phyloP scores from a whole-genome alignment of 2,888 invertebrate species.

The Timema podura region DNA sequence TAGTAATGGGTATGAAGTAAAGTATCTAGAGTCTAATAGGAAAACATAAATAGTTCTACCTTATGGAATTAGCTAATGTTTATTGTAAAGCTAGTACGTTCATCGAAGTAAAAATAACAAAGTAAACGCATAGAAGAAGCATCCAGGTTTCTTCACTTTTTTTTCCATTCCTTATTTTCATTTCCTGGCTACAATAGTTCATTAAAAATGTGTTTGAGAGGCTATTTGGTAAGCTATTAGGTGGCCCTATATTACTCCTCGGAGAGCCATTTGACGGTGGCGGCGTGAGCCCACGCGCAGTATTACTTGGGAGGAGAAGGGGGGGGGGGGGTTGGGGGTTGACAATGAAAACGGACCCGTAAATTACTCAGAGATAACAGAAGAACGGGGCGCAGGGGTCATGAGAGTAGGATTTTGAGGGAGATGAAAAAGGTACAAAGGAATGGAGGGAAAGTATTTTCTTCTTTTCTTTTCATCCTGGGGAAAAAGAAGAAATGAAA shows the following conservation, averaged over 20 bases:
- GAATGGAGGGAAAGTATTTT: too few relatives aligned
- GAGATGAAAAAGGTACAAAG: neutral
- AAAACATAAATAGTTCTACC: too few relatives aligned
- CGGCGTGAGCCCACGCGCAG: constrained; percentile 16
- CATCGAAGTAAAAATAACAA: too few relatives aligned
- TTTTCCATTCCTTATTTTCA: constrained; percentile 51
- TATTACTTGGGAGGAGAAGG: neutral
- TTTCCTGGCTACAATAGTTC: constrained; percentile 57
- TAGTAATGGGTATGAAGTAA: too few relatives aligned
- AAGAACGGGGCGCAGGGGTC: neutral
- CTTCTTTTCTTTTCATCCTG: too few relatives aligned
- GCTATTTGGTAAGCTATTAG: constrained; percentile 67
- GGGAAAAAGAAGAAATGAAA: too few relatives aligned
- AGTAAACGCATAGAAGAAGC: too few relatives aligned
- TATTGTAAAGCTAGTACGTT: too few relatives aligned
- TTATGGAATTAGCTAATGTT: too few relatives aligned
- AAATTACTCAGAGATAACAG: constrained; percentile 29
- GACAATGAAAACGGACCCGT: constrained; percentile 30
- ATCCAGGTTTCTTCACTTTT: too few relatives aligned
- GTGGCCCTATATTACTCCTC: constrained; percentile 53
- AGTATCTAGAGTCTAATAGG: too few relatives aligned
- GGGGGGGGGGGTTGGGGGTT: constrained; percentile 33
- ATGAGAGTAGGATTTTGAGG: neutral
- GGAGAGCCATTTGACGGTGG: constrained; percentile 45
- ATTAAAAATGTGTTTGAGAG: constrained; percentile 70